phyloP scores from a whole-genome alignment of 2,888 invertebrate genomes.

The Lottia scabra region DNA sequence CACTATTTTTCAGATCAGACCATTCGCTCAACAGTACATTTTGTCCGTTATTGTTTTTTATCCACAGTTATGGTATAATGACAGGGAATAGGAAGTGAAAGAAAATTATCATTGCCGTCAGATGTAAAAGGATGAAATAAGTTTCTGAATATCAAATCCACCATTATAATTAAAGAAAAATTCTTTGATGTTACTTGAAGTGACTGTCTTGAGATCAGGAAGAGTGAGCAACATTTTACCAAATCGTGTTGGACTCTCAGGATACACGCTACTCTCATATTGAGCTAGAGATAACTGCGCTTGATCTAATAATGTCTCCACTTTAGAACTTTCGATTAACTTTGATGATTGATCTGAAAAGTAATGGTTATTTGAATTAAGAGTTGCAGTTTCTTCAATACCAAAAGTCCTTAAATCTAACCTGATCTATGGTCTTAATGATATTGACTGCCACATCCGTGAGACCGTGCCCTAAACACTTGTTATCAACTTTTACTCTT shows the following conservation, averaged over 20 bases:
- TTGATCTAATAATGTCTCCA: slow-evolving; percentile 42
- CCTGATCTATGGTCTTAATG: too few relatives aligned
- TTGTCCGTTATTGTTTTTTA: too few relatives aligned
- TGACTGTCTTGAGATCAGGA: slow-evolving; percentile 32
- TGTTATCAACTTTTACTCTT: too few relatives aligned
- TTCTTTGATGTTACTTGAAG: slow-evolving; percentile 25
- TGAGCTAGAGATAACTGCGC: slow-evolving; percentile 45
- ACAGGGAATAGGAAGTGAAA: too few relatives aligned
- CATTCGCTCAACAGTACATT: too few relatives aligned
- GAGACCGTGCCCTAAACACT: too few relatives aligned
- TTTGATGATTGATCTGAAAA: slow-evolving; percentile 34
- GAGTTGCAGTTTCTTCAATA: too few relatives aligned
- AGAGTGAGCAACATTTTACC: slow-evolving; percentile 40
- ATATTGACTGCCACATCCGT: too few relatives aligned
- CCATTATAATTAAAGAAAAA: slow-evolving; percentile 23
- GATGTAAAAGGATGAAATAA: neutral
- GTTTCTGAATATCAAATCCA: slow-evolving; percentile 7
- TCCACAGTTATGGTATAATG: too few relatives aligned
- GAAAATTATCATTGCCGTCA: neutral
- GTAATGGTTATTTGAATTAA: too few relatives aligned
- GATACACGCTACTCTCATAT: slow-evolving; percentile 38
- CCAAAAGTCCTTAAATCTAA: too few relatives aligned
- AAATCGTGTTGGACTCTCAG: slow-evolving; percentile 38
- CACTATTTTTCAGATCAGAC: too few relatives aligned
- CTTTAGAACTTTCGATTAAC: slow-evolving; percentile 27